Base-by-base conservation (phyloP, 2,113 vertebrate species). In the Tenebrosternarchus preto region DNA sequence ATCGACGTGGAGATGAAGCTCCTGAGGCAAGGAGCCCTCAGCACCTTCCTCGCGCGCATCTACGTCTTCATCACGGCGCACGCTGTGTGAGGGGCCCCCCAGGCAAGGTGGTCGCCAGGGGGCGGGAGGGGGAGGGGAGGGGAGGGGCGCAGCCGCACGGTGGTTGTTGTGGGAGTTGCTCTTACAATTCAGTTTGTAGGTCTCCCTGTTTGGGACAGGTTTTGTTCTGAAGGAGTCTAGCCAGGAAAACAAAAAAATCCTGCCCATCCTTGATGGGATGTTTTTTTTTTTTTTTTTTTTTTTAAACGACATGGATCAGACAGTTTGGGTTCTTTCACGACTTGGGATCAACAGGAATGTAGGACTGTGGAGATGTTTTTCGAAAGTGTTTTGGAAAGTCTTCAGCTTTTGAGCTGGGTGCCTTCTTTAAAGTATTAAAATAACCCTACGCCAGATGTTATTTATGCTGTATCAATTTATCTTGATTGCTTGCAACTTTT, bases 1-100 rank as follows among this genome's bases (percentile, higher is more conserved):
- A 84, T 98, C 64, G 96, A 98, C 0, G 96, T 98, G 55, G 96
- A 98, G 88, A 98, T 98, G 96, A 97, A 95, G 83, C 94, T 98
- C 11, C 93, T 96, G 89, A 93, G 97, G 12, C 95, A 97, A 88
- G 96, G 96, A 66, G 91, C 90, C 0, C 89, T 96, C 82, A 98
- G 95, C 53, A 94, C 95, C 5, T 98, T 97, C 88, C 91, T 98
- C 63, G 93, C 94, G 87, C 94, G 94, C 85, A 97, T 98, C 85
- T 94, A 95, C 31, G 94, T 98, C 76, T 98, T 98, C 86, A 96
- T 98, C 86, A 97, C 96, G 0, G 66, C 94, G 81, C 92, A 92
- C 2, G 85, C 91, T 0, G 89, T 94, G 80, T 89, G 80, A 86
- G 20, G 33, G 43, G 43, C 43, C 9, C 9, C 11, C 36, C 6